phyloP scores from a whole-genome alignment of 2,888 invertebrate species.

The Fragum fragum region DNA sequence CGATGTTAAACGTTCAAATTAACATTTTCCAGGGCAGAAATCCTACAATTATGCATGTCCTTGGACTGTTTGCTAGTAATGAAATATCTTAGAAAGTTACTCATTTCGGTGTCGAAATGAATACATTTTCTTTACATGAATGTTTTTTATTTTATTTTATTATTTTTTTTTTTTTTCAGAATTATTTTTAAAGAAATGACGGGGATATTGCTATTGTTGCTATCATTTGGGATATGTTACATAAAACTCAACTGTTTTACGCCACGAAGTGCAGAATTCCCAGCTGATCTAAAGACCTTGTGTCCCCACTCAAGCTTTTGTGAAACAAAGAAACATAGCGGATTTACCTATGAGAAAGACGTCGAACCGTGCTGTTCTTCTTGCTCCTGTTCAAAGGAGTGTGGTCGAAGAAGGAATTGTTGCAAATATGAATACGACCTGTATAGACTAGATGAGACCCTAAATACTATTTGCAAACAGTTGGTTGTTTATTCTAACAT shows the following conservation, averaged over 20 bases:
- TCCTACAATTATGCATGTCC: too few species aligned
- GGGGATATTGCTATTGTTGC: neutral
- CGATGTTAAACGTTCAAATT: too few species aligned
- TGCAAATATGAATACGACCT: neutral
- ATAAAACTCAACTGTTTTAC: neutral
- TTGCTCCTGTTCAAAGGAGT: neutral
- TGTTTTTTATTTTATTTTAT: too few species aligned
- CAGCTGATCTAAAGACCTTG: neutral
- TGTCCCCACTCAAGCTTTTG: slow-evolving; percentile 6
- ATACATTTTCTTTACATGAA: too few species aligned
- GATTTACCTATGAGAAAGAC: neutral
- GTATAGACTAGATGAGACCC: neutral
- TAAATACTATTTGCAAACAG: slow-evolving; percentile 1
- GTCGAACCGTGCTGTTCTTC: neutral
- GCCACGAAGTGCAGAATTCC: neutral
- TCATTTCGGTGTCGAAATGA: too few species aligned
- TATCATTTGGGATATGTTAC: neutral
- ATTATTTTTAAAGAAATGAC: neutral
- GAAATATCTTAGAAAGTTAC: too few species aligned
- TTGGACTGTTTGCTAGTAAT: too few species aligned
- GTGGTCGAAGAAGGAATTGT: slow-evolving; percentile 5
- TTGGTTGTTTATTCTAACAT: neutral
- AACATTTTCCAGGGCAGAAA: too few species aligned
- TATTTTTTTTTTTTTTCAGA: too few species aligned
- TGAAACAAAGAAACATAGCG: neutral